Evolutionary conservation across 2,888 invertebrate species (phyloP).

Genomic region (Limenitis camilla): DNA sequence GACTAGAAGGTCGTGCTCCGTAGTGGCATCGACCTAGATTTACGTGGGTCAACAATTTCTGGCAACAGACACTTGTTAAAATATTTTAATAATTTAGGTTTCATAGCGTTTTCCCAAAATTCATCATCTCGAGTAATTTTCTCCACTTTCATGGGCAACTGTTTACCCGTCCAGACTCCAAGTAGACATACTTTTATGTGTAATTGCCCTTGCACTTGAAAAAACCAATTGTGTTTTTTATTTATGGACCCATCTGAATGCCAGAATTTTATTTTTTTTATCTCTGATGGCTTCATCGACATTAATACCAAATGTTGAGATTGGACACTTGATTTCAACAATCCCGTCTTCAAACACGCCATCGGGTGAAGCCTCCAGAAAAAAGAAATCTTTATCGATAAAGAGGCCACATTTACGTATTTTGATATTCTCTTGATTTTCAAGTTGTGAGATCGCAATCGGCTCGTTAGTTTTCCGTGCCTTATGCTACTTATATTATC

Average conservation of each 20-base stretch:
- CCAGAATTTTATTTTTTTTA: background rate
- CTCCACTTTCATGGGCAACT: slow-evolving; percentile 5
- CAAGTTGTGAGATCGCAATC: background rate
- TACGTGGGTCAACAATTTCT: slow-evolving; percentile 20
- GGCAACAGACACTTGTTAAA: slow-evolving; percentile 17
- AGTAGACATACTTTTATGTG: slow-evolving; percentile 18
- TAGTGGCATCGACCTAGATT: background rate
- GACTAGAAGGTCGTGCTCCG: too few species aligned
- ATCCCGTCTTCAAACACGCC: too few species aligned
- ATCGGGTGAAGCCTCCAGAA: too few species aligned
- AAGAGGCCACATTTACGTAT: background rate
- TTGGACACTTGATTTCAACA: too few species aligned
- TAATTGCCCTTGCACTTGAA: slow-evolving; percentile 17
- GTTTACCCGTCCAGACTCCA: too few species aligned
- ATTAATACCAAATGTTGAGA: too few species aligned
- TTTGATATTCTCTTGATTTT: background rate
- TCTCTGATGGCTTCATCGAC: too few species aligned
- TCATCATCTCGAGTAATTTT: slow-evolving; percentile 9
- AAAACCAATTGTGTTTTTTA: background rate
- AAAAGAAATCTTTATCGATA: too few species aligned
- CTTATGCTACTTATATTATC: background rate
- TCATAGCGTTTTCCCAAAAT: slow-evolving; percentile 18
- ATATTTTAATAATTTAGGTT: slow-evolving; percentile 14
- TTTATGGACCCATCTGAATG: background rate
- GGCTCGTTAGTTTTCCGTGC: background rate